Conservation (phyloP, 2,113 vertebrate species). For the Tragelaphus scriptus region DNA sequence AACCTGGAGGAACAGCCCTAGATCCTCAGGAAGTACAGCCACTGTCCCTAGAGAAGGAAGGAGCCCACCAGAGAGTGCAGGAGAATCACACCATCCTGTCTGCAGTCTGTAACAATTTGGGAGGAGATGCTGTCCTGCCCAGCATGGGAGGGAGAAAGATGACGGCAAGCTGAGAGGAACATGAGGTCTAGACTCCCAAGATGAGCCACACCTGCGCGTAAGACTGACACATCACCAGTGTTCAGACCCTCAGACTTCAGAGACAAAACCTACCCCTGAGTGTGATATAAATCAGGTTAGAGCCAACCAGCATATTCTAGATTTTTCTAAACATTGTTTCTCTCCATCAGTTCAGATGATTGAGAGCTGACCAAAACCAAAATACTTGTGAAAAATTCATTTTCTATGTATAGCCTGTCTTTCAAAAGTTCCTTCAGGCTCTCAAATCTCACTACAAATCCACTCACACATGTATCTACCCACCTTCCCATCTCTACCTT, state of each 20-base stretch:
- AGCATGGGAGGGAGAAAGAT: background rate
- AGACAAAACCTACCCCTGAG: background rate
- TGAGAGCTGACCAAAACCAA: background rate
- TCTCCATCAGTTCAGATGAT: background rate
- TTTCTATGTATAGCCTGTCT: background rate
- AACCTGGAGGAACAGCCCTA: background rate
- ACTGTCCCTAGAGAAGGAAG: background rate
- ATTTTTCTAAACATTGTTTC: background rate
- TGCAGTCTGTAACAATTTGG: background rate
- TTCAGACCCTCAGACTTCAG: background rate
- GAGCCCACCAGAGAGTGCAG: background rate
- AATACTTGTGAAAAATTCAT: background rate
- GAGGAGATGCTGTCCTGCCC: background rate
- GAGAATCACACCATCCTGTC: background rate
- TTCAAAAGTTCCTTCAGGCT: background rate
- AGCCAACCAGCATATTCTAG: background rate
- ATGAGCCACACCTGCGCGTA: fast-evolving
- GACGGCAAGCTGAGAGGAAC: background rate
- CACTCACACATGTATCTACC: background rate
- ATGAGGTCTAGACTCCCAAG: background rate
- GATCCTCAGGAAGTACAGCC: background rate
- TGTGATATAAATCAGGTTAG: background rate
- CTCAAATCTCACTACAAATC: background rate
- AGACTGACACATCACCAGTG: background rate
- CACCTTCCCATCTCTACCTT: background rate